Percentiles rank a stretch among this genome's conserved stretches.
Conservation (phyloP, 2,113 vertebrate genomes). For the Pelmatolapia mariae region DNA sequence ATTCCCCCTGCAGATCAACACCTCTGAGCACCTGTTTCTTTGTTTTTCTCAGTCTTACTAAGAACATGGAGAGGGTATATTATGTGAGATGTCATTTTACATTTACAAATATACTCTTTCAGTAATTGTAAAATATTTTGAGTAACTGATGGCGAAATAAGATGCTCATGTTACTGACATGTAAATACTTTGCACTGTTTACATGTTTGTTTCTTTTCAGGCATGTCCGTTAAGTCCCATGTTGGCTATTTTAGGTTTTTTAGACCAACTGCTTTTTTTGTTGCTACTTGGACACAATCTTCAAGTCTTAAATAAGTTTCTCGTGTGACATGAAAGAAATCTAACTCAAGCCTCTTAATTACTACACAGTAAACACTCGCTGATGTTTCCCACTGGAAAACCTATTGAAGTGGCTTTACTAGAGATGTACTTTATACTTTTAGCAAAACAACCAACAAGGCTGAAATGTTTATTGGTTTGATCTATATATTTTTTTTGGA, state of each 20-base stretch:
- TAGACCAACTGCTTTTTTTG: not conserved
- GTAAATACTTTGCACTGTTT: not conserved
- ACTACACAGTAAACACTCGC: not conserved
- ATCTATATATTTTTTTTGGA: not conserved
- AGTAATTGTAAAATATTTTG: not conserved
- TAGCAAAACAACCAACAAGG: not conserved
- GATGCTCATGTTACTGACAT: not conserved
- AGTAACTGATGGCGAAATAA: rapidly evolving
- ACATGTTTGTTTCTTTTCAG: not conserved
- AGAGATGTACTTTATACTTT: rapidly evolving
- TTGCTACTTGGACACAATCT: not conserved
- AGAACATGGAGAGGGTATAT: not conserved
- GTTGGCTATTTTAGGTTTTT: not conserved
- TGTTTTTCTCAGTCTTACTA: not conserved
- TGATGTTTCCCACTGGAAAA: not conserved
- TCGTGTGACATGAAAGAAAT: not conserved
- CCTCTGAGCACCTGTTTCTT: not conserved
- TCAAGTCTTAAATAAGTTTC: not conserved
- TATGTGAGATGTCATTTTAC: not conserved
- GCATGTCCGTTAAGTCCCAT: not conserved
- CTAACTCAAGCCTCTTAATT: not conserved
- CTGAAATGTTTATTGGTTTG: not conserved
- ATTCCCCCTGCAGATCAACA: rapidly evolving
- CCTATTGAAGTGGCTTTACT: not conserved
- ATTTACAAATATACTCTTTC: not conserved